Evolutionary conservation across 2,113 vertebrate species (phyloP).

Genomic region (Sander vitreus): DNA sequence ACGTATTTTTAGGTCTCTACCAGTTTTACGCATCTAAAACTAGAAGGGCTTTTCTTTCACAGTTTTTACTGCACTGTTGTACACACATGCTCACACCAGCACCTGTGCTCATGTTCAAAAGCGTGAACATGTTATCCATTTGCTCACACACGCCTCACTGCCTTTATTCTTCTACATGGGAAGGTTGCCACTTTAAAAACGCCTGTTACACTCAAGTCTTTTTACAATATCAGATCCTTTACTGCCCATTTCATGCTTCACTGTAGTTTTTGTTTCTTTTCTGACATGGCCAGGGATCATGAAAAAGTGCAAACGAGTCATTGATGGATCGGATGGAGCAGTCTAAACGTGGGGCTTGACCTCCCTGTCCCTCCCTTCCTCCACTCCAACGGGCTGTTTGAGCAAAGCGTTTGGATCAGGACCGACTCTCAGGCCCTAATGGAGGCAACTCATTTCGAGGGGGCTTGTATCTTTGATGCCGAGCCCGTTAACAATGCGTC

Average conservation of each 20-base stretch:
- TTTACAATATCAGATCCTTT: conserved; percentile 62
- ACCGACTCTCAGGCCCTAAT: conserved; percentile 71
- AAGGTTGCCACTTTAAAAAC: conserved; percentile 32
- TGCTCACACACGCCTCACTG: not conserved
- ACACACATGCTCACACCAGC: not conserved
- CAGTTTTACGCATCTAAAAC: conserved; percentile 21
- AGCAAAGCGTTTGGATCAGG: conserved; percentile 65
- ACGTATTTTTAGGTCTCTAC: not conserved
- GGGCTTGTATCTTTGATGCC: conserved; percentile 77
- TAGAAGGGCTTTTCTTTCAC: conserved; percentile 4
- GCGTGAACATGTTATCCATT: conserved; percentile 12
- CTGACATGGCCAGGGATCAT: conserved; percentile 47
- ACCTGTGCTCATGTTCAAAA: conserved; percentile 17
- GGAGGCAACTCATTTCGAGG: conserved; percentile 69
- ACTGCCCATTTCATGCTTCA: conserved; percentile 37
- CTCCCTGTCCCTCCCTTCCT: conserved; percentile 24
- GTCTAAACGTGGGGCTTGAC: conserved; percentile 65
- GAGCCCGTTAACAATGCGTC: conserved; percentile 77
- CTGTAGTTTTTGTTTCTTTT: conserved; percentile 25
- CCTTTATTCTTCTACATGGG: conserved; percentile 14
- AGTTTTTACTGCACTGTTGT: not conserved
- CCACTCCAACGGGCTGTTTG: conserved; percentile 56
- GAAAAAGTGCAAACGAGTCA: conserved; percentile 78
- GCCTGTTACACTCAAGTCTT: conserved; percentile 41
- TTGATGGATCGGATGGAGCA: conserved; percentile 75